These are phyloP conservation scores for Tetropium fuscum DNA, from an alignment of 2,888 invertebrate genomes.

Conservation along the genomic window DNA sequence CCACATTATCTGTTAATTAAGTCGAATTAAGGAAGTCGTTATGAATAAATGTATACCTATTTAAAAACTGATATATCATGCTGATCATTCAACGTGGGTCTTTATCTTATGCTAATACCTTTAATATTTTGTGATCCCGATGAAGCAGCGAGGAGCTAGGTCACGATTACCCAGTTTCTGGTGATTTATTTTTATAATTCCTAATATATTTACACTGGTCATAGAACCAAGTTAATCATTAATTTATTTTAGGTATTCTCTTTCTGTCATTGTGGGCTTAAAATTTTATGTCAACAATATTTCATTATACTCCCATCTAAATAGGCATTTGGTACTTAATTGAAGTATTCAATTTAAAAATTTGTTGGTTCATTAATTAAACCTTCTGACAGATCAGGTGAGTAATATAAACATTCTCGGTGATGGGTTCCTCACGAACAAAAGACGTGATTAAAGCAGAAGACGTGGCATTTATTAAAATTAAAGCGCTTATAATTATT, in stretches of 20 bases:
- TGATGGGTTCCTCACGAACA: constrained; percentile 15
- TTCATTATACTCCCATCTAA: constrained; percentile 14
- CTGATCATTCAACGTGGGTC: neutral
- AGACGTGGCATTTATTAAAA: constrained; percentile 7
- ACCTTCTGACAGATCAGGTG: constrained; percentile 15
- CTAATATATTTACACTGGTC: constrained; percentile 21
- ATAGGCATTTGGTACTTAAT: constrained; percentile 12
- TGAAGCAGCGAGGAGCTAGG: constrained; percentile 8
- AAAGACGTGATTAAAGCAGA: constrained; percentile 2
- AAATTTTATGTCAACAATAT: constrained; percentile 19
- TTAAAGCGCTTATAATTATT: constrained; percentile 11
- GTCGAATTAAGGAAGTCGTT: neutral
- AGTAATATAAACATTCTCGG: constrained; percentile 14
- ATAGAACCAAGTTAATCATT: constrained; percentile 17
- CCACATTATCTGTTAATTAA: too few relatives aligned
- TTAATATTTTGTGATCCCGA: neutral
- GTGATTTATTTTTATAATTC: constrained; percentile 14
- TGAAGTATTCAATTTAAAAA: constrained; percentile 20
- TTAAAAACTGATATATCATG: constrained; percentile 1
- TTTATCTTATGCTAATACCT: neutral
- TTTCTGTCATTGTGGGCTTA: constrained; percentile 14
- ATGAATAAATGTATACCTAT: neutral
- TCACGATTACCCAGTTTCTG: constrained; percentile 17
- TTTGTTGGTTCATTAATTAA: constrained; percentile 13
- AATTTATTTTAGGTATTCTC: constrained; percentile 15